Percentiles rank a stretch among this genome's conserved stretches.
phyloP scores from a whole-genome alignment of 2,888 invertebrate genomes.

The Neria commutata region DNA sequence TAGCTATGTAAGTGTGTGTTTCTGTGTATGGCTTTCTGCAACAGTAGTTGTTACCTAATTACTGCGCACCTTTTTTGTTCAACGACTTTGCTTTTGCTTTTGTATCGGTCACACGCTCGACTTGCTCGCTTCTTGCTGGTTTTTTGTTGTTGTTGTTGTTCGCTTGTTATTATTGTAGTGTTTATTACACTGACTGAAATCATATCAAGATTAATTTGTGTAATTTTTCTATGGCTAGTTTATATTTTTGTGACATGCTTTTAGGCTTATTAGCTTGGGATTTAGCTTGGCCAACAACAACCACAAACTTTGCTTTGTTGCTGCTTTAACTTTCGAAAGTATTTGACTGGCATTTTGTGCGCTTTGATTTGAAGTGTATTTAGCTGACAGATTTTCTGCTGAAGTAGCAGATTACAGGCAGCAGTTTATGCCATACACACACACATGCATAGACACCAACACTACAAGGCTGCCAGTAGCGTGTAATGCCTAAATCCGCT shows the following conservation, averaged over 20 bases:
- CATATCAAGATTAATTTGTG: constrained; percentile 48
- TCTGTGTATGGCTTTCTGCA: constrained; percentile 7
- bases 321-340: neutral
- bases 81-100: constrained; percentile 34
- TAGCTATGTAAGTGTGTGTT: constrained; percentile 5
- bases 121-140: constrained; percentile 3
- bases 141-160: constrained; percentile 35
- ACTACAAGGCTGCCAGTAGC: no score
- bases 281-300: neutral
- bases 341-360: no score
- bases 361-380: no score
- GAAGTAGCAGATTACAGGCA: no score
- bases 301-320: neutral
- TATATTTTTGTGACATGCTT: constrained; percentile 1
- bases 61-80: neutral
- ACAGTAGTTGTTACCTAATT: constrained; percentile 9
- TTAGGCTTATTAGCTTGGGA: neutral
- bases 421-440: no score
- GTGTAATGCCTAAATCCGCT: no score
- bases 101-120: constrained; percentile 9
- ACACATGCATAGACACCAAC: no score
- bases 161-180: constrained; percentile 52
- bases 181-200: constrained; percentile 48
- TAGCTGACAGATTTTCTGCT: no score
- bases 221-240: constrained; percentile 47